Evolutionary conservation across 2,797 vertebrate genomes (phyloP), one percentile per base, ranked within the genome.

Genomic region (Taenioides sp.): DNA sequence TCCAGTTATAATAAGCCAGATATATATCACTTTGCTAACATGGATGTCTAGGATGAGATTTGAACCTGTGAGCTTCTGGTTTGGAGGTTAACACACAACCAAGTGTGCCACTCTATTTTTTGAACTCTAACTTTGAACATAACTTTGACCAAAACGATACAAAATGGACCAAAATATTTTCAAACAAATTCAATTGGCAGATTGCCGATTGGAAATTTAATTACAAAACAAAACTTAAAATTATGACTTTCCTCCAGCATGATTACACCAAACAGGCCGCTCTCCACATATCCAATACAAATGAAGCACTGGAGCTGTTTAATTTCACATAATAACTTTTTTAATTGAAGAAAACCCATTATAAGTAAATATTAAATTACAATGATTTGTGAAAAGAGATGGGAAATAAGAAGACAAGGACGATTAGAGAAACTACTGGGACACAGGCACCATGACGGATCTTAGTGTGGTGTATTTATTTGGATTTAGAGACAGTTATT

Each of bases 161-260:
- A 43, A 43, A 43, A 43, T 43, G 40, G 12, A 14, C 40, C 40
- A 43, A 43, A 43, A 14, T 43, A 43, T 43, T 43, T 43, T 43
- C 3, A 50, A 55, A 55, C n/a, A 11, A 1, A 55, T n/a, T 55
- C n/a, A n/a, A n/a, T n/a, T n/a, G n/a, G n/a, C n/a, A 55, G 23
- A 55, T 50, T 18, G 49, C 49, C 4, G 18, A 5, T 10, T 55
- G 10, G 40, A 55, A 23, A 11, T 11, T n/a, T 23, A 55, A 23
- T 55, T 12, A 55, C 54, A 23, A 55, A 55, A 55, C 20, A 11
- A 55, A 22, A 2, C 0, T 28, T 28, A 25, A 43, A 43, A 57
- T 57, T 23, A 72, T 77, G 60, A 10, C 28, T 61, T 61, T 34
- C 59, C 59, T 61, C 18, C 18, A 7, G 3, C 31, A 2, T n/a